Conservation (phyloP, 2,797 vertebrate genomes). For the Kryptolebias ocellatus region DNA sequence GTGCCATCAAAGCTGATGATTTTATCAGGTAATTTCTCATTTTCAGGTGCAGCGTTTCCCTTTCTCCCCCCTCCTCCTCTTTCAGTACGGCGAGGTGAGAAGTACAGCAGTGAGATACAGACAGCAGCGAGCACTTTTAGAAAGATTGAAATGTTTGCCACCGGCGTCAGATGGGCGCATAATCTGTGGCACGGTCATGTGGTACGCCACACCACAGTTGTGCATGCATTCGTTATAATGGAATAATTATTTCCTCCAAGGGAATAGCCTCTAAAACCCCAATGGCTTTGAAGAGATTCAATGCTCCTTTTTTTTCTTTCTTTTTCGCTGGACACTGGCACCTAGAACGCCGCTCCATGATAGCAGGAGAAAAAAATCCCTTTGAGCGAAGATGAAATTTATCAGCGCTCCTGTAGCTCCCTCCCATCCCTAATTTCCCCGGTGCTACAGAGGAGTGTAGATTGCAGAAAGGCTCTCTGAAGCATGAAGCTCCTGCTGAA, state of each 20-base stretch:
- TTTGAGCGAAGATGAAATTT: slow-evolving; percentile 60
- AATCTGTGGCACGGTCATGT: slow-evolving; percentile 44
- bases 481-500: slow-evolving; percentile 68
- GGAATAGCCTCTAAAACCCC: slow-evolving; percentile 53
- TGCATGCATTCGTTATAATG: slow-evolving; percentile 47
- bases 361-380: slow-evolving; percentile 47
- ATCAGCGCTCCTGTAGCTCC: slow-evolving; percentile 46
- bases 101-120: slow-evolving; percentile 13
- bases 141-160: slow-evolving; percentile 54
- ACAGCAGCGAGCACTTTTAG: slow-evolving; percentile 21
- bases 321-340: slow-evolving; percentile 16
- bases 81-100: slow-evolving; percentile 19
- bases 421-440: slow-evolving; percentile 57
- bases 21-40: slow-evolving; percentile 47
- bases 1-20: slow-evolving; percentile 43
- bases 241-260: slow-evolving; percentile 61
- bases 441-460: slow-evolving; percentile 54
- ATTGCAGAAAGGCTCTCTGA: slow-evolving; percentile 62
- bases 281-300: slow-evolving; percentile 38
- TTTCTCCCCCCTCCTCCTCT: background rate
- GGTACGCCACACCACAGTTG: slow-evolving; percentile 22
- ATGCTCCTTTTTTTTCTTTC: slow-evolving; percentile 4
- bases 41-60: slow-evolving; percentile 38
- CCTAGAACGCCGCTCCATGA: slow-evolving; percentile 35
- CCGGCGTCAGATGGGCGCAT: slow-evolving; percentile 56